Percentiles rank a stretch among this genome's conserved stretches.
These are phyloP conservation scores for Gambusia holbrooki DNA, from an alignment of 2,113 vertebrate genomes.

Conservation along the genomic window DNA sequence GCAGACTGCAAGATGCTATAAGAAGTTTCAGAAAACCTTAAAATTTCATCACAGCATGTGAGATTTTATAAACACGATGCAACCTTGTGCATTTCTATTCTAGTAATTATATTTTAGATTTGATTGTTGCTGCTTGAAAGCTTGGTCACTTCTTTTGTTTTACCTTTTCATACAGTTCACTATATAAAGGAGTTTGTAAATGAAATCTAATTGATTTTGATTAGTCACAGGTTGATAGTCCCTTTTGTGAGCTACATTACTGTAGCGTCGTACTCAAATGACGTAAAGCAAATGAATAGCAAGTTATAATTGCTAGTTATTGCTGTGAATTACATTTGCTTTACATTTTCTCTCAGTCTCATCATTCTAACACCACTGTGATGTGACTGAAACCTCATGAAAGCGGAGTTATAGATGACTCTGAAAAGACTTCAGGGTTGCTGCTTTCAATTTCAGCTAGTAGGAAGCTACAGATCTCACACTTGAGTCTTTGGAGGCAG, in stretches of 20 bases:
- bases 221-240: neutral
- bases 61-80: too few relatives aligned
- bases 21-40: too few relatives aligned
- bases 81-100: too few relatives aligned
- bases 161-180: too few relatives aligned
- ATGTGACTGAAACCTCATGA: constrained; percentile 7
- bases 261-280: too few relatives aligned
- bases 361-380: neutral
- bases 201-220: neutral
- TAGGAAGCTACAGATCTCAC: constrained; percentile 21
- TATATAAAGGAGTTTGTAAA: neutral
- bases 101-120: too few relatives aligned
- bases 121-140: too few relatives aligned
- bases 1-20: too few relatives aligned
- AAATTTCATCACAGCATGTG: too few relatives aligned
- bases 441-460: constrained; percentile 18
- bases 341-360: neutral
- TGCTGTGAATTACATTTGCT: neutral
- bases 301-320: neutral
- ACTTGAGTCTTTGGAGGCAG: constrained; percentile 11
- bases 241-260: too few relatives aligned
- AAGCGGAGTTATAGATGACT: constrained; percentile 11
- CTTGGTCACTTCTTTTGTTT: too few relatives aligned
- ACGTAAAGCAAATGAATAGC: too few relatives aligned
- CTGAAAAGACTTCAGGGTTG: constrained; percentile 23